Percentiles rank a stretch among this genome's conserved stretches.
phyloP scores from a whole-genome alignment of 2,888 invertebrate genomes.

The Digitonthophagus gazella region DNA sequence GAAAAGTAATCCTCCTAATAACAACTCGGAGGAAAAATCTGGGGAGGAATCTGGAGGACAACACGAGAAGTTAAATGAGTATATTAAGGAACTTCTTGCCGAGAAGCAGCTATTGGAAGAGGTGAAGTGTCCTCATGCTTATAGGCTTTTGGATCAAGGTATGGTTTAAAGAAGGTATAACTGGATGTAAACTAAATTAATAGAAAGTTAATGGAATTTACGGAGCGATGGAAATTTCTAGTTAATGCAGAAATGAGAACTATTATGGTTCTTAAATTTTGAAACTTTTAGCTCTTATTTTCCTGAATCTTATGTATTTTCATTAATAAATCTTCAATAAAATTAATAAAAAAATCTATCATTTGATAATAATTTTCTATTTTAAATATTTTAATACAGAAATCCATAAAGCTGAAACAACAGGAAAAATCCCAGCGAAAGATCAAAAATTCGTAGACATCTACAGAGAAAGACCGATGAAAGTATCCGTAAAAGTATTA shows the following conservation, averaged over 20 bases:
- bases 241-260: too few relatives aligned
- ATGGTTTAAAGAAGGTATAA: too few relatives aligned
- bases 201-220: too few relatives aligned
- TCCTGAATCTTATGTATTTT: too few relatives aligned
- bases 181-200: too few relatives aligned
- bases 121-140: conserved; percentile 68
- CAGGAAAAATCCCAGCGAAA: conserved; percentile 63
- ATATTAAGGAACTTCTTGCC: conserved; percentile 69
- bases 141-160: conserved; percentile 74
- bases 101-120: conserved; percentile 68
- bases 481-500: conserved; percentile 69
- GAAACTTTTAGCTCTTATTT: too few relatives aligned
- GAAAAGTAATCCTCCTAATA: conserved; percentile 37
- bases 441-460: conserved; percentile 74
- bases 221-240: too few relatives aligned
- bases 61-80: conserved; percentile 74
- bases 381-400: conserved; percentile 56
- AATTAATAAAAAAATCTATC: too few relatives aligned
- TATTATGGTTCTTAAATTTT: too few relatives aligned
- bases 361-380: too few relatives aligned
- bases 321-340: too few relatives aligned
- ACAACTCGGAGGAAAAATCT: conserved; percentile 49
- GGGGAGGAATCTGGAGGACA: conserved; percentile 59
- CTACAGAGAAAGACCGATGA: conserved; percentile 71
- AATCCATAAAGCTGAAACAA: conserved; percentile 68